Base-by-base conservation (phyloP, 2,113 vertebrate genomes). In the Balaenoptera acutorostrata region DNA sequence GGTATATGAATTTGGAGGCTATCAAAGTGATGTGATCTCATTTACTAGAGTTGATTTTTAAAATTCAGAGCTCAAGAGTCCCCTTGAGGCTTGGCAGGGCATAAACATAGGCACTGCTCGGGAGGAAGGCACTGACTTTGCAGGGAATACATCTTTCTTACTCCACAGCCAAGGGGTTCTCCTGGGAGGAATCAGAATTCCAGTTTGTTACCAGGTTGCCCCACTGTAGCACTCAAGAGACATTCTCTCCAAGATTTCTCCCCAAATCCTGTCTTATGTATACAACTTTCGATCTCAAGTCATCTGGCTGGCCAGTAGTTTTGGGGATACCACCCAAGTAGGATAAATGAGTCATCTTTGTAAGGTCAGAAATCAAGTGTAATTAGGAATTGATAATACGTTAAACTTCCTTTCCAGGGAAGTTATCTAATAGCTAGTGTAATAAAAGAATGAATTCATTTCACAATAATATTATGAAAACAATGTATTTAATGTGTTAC, bases 151-250 rank as follows among this genome's bases (percentile, higher is more conserved):
- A 83, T 85, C 69, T 93, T 95, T 71, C 77, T 52, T 41, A 25
- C 44, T 75, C 11, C 25, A 71, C 41, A 77, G 90, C 84, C 88
- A 90, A 97, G 18, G 25, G 64, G 14, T 29, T 83, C 52, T 94
- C 88, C n/a, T 39, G 64, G 88, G 88, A 90, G 39, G 68, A 95
- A 59, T 64, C 49, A 91, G 81, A 94, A 86, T 88, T 78, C 31
- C 10, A 75, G 33, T 72, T 57, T 92, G 49, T n/a, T 71, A 72
- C 72, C n/a, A 84, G 72, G 41, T 93, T 78, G 21, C 21, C 81
- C 29, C 20, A 55, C 17, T 89, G 59, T 87, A 61, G 25, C 29
- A 33, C 41, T 91, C 59, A 82, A 59, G 44, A 85, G 64, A 63
- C 12, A 92, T 27, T 66, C 31, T 75, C 41, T 68, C 27, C 29